Conservation (phyloP, 1,140 invertebrate genomes). For the Limonius californicus region DNA sequence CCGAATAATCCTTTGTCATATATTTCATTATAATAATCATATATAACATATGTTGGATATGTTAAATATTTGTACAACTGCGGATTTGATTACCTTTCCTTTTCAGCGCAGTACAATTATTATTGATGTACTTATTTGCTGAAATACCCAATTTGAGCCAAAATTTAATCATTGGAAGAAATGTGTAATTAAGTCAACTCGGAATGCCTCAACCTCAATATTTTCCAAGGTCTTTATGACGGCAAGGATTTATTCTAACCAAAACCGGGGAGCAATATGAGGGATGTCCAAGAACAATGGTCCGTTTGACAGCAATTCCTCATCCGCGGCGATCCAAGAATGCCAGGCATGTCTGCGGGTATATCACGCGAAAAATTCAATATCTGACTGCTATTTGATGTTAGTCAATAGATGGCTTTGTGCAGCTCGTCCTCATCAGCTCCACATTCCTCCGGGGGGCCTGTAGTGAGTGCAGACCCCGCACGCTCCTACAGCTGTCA, state of each 20-base stretch:
- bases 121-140: too few relatives aligned
- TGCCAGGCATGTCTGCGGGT: constrained; percentile 29
- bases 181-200: too few relatives aligned
- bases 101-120: too few relatives aligned
- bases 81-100: too few relatives aligned
- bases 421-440: constrained; percentile 21
- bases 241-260: constrained; percentile 8
- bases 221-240: background rate
- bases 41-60: constrained; percentile 19
- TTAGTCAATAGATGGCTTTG: constrained; percentile 36
- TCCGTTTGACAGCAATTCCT: constrained; percentile 37
- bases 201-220: too few relatives aligned
- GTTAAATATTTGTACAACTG: background rate
- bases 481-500: constrained; percentile 34
- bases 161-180: too few relatives aligned
- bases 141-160: too few relatives aligned
- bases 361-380: constrained; percentile 41
- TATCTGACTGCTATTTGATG: constrained; percentile 30
- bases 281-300: constrained; percentile 28
- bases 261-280: background rate
- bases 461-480: constrained; percentile 13
- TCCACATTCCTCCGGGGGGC: constrained; percentile 26
- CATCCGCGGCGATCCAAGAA: constrained; percentile 30
- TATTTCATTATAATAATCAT: constrained; percentile 21
- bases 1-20: constrained; percentile 19